These are phyloP conservation scores for Germaria angustata DNA, from an alignment of 2,888 invertebrate species.

Conservation along the genomic window DNA sequence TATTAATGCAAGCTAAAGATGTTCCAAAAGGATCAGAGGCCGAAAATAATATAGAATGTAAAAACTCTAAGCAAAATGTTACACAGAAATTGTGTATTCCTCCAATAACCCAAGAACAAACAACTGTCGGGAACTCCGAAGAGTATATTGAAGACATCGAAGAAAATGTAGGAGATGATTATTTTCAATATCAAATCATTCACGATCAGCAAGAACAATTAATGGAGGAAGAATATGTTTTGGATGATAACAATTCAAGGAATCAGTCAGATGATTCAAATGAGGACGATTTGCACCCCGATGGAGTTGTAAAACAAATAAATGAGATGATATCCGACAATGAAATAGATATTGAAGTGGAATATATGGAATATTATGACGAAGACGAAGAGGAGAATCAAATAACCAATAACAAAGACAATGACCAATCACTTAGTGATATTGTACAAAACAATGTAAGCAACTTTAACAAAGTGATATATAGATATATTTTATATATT, in stretches of 20 bases:
- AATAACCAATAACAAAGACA: neutral
- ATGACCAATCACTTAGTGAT: neutral
- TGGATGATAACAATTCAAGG: neutral
- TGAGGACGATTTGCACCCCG: neutral
- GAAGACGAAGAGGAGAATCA: conserved; percentile 6
- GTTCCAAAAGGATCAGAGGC: neutral
- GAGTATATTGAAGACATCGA: neutral
- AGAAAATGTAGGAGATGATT: neutral
- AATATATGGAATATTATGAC: conserved; percentile 23
- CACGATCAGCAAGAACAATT: neutral
- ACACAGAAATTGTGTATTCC: conserved; percentile 10
- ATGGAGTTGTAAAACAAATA: neutral
- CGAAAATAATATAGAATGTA: neutral
- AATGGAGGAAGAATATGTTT: neutral
- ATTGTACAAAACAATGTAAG: neutral
- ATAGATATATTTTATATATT: too few species aligned
- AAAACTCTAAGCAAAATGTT: neutral
- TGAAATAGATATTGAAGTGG: neutral
- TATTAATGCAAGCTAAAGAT: neutral
- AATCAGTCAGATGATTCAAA: neutral
- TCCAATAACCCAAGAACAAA: neutral
- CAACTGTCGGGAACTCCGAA: too few species aligned
- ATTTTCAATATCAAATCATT: neutral
- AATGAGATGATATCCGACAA: neutral
- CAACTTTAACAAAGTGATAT: too few species aligned